phyloP scores from a whole-genome alignment of 2,113 vertebrate genomes.

The Psephotus haematonotus region DNA sequence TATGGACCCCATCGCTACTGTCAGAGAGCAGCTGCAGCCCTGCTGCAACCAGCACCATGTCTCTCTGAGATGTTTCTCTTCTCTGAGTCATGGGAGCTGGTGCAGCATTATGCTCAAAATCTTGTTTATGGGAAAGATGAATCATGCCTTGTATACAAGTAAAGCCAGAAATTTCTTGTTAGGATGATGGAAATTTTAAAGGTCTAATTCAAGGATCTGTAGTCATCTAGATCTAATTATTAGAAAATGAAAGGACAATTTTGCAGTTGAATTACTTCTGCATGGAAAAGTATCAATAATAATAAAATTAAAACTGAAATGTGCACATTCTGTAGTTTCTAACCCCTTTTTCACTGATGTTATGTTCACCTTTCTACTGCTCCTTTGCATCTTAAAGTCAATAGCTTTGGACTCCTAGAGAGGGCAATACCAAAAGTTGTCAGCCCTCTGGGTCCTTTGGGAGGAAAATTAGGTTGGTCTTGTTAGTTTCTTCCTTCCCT shows the following conservation, averaged over 20 bases:
- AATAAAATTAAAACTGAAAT: neutral
- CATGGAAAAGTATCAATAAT: neutral
- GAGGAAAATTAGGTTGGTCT: neutral
- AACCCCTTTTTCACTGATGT: neutral
- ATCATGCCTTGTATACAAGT: neutral
- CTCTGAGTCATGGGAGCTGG: rapidly evolving
- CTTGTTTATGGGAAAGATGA: neutral
- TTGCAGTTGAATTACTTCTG: neutral
- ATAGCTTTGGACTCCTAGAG: neutral
- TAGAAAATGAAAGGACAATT: neutral
- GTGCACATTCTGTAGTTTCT: neutral
- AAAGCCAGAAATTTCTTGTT: neutral
- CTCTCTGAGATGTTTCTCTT: neutral
- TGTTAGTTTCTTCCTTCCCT: neutral
- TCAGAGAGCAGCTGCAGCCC: neutral
- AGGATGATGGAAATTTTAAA: neutral
- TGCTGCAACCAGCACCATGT: rapidly evolving
- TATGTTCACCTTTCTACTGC: neutral
- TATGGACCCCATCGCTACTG: neutral
- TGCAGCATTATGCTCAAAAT: neutral
- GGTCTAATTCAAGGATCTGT: neutral
- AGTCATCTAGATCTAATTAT: neutral
- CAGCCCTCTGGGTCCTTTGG: neutral
- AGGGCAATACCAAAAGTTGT: neutral
- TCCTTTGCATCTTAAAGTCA: neutral